Conservation (phyloP, 2,888 invertebrate genomes). For the Ennomos quercinarius region DNA sequence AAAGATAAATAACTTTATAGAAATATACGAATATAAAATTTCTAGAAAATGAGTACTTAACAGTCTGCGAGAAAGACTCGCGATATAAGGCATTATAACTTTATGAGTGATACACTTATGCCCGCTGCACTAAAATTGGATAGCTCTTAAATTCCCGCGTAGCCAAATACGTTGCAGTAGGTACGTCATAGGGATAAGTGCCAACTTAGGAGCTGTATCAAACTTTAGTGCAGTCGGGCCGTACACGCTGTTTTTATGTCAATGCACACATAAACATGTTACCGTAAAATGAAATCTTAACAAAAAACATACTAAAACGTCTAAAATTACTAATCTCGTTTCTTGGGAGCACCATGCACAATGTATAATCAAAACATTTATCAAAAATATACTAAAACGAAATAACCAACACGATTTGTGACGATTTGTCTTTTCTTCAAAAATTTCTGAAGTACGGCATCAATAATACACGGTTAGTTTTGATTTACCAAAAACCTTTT, state of each 20-base stretch:
- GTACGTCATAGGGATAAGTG: no score
- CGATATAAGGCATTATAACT: constrained; percentile 13
- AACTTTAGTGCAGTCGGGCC: no score
- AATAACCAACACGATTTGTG: constrained; percentile 27
- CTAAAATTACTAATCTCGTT: constrained; percentile 51
- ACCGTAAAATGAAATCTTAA: constrained; percentile 7
- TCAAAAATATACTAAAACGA: constrained; percentile 38
- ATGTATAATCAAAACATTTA: constrained; percentile 37
- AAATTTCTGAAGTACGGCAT: background rate
- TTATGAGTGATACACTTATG: constrained; percentile 4
- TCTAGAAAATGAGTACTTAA: constrained; percentile 16
- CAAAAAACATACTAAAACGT: constrained; percentile 25
- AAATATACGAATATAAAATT: constrained; percentile 3
- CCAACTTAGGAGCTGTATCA: no score
- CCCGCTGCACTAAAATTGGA: no score
- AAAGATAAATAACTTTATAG: background rate
- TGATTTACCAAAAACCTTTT: no score
- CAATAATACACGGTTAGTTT: no score
- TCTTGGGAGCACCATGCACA: constrained; percentile 47
- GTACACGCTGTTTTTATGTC: constrained; percentile 10
- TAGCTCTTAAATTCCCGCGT: no score
- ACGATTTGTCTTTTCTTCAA: constrained; percentile 10
- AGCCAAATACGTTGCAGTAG: no score
- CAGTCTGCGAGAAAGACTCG: constrained; percentile 1
- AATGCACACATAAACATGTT: constrained; percentile 7